Conservation (phyloP, 2,888 invertebrate genomes). For the Machimus rusticus region DNA sequence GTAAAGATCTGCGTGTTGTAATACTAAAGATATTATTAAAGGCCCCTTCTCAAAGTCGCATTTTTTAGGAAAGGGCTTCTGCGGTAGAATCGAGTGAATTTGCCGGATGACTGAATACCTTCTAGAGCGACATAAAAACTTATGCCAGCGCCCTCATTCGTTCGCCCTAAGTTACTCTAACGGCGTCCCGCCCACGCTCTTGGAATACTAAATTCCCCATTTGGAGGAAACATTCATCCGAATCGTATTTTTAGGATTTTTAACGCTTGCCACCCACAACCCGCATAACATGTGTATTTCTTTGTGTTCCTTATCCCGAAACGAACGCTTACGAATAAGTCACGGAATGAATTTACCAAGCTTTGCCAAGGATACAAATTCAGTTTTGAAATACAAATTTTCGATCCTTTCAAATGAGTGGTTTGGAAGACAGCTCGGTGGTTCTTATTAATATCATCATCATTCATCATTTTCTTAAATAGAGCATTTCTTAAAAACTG, state of each 20-base stretch:
- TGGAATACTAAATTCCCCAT: background rate
- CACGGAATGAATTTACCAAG: background rate
- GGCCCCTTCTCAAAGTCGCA: background rate
- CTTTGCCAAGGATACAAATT: background rate
- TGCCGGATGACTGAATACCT: background rate
- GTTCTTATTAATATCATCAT: too few relatives aligned
- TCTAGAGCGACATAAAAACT: background rate
- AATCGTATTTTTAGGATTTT: background rate
- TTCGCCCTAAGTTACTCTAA: background rate
- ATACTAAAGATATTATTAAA: background rate
- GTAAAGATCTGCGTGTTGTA: background rate
- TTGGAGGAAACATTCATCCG: background rate
- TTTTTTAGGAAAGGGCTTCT: background rate
- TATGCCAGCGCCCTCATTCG: background rate
- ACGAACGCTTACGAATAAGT: background rate
- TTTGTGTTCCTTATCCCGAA: background rate
- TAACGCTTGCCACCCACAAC: background rate
- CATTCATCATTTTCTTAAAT: too few relatives aligned
- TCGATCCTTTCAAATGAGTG: too few relatives aligned
- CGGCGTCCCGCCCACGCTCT: background rate
- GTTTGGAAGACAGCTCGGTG: too few relatives aligned
- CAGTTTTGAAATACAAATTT: too few relatives aligned
- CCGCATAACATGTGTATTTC: background rate
- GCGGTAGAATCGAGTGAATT: background rate
- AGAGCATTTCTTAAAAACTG: too few relatives aligned